Base-by-base conservation (phyloP, 2,113 vertebrate genomes). In the Pheucticus melanocephalus region DNA sequence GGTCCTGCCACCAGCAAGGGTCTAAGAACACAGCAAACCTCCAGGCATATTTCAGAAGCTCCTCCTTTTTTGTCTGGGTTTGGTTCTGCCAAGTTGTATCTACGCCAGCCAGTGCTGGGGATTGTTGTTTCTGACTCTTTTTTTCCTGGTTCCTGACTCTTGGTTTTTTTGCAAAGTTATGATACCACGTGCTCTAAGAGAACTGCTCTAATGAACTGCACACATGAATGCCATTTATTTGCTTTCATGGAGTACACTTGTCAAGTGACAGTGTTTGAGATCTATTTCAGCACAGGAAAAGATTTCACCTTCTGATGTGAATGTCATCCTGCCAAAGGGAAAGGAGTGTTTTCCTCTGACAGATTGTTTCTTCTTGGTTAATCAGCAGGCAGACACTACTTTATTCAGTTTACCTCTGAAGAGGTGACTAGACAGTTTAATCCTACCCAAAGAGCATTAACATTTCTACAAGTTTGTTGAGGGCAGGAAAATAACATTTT, bases 241-340 rank as follows among this genome's bases (percentile, higher is more conserved):
- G 50, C 77, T 73, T 86, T 84, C 69, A 31, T 48, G 48, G 40
- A 64, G 35, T 56, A 27, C 1, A 2, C 17, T 89, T 93, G 64
- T 91, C 50, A 61, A 61, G 42, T 72, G 72, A 31, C 45, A 53
- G 1, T n/a, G 28, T 77, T 84, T 28, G n/a, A 89, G 54, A 53
- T 81, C 19, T 63, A 2, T 85, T 88, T 76, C 57, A 92, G 56
- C 30, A 12, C 33, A 45, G 44, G 24, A 79, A 31, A 59, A 87
- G 44, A 22, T 45, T 88, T 96, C 75, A 76, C 44, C 86, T 95
- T 85, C 57, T 72, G 75, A 72, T 92, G 56, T 71, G 16, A 85
- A 80, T 6, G 3, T 85, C 79, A 56, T 82, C 10, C 63, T 71
- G 66, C 39, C 11, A 24, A 60, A 79, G 48, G 35, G 69, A 82